phyloP scores from a whole-genome alignment of 2,797 vertebrate genomes.

The Typhlichthys eigenmanni region DNA sequence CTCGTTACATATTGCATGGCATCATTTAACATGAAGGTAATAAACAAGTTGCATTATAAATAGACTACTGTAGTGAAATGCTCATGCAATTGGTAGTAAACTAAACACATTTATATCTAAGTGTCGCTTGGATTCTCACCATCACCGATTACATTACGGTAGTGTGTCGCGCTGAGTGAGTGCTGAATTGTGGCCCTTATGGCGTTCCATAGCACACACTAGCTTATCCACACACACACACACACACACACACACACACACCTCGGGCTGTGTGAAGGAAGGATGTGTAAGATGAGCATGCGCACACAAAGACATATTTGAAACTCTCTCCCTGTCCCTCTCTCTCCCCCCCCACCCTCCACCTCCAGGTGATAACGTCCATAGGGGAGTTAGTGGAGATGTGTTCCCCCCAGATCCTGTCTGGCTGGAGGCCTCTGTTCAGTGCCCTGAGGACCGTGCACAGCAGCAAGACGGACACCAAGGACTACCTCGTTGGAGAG shows the following conservation, averaged over 20 bases:
- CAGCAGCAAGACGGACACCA: slow-evolving; percentile 87
- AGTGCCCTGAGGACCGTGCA: slow-evolving; percentile 94
- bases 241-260: neutral
- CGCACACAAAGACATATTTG: neutral
- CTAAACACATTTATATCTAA: too few relatives aligned
- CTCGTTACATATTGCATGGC: too few relatives aligned
- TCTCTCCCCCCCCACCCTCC: neutral
- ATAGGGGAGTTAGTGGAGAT: slow-evolving; percentile 96
- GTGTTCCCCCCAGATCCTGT: slow-evolving; percentile 94
- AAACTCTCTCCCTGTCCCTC: neutral
- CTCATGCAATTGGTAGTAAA: too few relatives aligned
- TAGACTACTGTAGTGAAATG: too few relatives aligned
- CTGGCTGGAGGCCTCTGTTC: slow-evolving; percentile 95
- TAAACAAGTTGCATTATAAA: too few relatives aligned
- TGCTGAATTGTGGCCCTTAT: too few relatives aligned
- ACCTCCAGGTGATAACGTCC: slow-evolving; percentile 88
- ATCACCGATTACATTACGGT: too few relatives aligned
- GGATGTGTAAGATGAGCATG: neutral
- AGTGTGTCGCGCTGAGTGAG: too few relatives aligned
- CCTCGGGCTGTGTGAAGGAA: too few relatives aligned
- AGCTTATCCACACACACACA: neutral
- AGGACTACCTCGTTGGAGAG: slow-evolving; percentile 92
- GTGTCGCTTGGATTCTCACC: too few relatives aligned
- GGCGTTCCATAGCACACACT: too few relatives aligned
- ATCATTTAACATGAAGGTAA: too few relatives aligned